Conservation (phyloP, 53 echinoderm and acorn worm genomes). For the Crossaster papposus region DNA sequence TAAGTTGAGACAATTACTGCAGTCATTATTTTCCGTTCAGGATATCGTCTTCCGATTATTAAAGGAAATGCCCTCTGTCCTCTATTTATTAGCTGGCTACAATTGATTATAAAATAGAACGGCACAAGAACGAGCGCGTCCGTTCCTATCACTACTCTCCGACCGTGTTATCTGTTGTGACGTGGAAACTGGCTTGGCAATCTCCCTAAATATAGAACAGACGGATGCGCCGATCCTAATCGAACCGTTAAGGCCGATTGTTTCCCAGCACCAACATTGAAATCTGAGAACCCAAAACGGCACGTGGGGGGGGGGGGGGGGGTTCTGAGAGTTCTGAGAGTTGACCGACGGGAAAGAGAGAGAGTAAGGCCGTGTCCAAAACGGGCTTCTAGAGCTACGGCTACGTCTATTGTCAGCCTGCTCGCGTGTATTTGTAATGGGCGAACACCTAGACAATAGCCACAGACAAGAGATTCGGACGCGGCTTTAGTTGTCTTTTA, state of each 20-base stretch:
- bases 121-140: neutral
- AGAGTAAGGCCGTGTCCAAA: too few species aligned
- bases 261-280: slow-evolving; percentile 37
- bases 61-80: neutral
- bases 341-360: neutral
- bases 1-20: neutral
- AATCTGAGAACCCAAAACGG: slow-evolving; percentile 5
- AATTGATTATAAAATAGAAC: slow-evolving; percentile 29
- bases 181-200: neutral
- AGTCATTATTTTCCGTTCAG: neutral
- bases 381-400: too few species aligned
- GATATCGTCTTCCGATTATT: neutral
- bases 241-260: slow-evolving; percentile 6
- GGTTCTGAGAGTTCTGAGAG: neutral
- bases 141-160: neutral
- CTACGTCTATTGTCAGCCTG: too few species aligned
- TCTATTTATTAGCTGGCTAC: neutral
- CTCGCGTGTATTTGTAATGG: too few species aligned
- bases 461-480: too few species aligned
- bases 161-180: neutral
- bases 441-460: too few species aligned
- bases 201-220: slow-evolving; percentile 7
- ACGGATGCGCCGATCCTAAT: slow-evolving; percentile 12
- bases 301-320: too few species aligned
- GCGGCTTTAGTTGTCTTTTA: too few species aligned